Evolutionary conservation across 2,888 invertebrate species (phyloP).

Genomic region (Parnassius orleans): DNA sequence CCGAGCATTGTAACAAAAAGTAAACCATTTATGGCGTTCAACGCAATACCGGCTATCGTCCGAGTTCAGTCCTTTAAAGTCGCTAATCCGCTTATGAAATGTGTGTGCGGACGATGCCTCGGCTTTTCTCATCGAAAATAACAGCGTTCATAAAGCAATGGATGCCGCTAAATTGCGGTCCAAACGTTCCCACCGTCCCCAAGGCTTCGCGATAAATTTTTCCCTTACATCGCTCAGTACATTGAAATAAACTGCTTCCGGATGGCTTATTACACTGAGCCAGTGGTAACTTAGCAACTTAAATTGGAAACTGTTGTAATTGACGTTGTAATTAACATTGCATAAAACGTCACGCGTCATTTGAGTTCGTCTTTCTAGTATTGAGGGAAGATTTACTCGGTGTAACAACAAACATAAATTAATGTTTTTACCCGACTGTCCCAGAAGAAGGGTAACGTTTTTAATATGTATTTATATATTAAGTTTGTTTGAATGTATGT

Average conservation of each 20-base stretch:
- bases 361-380: constrained; percentile 10
- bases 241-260: constrained; percentile 30
- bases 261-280: constrained; percentile 26
- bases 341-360: constrained; percentile 1
- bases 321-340: constrained; percentile 1
- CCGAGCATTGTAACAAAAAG: constrained; percentile 61
- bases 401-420: no score
- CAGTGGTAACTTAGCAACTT: constrained; percentile 8
- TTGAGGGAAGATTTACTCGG: neutral
- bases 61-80: constrained; percentile 63
- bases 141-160: constrained; percentile 39
- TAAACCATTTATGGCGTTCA: constrained; percentile 56
- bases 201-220: constrained; percentile 32
- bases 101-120: constrained; percentile 50
- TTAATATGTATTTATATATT: no score
- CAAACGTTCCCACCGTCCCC: constrained; percentile 31
- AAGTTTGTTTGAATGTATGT: no score
- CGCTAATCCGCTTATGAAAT: constrained; percentile 68
- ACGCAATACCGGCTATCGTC: constrained; percentile 60
- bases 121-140: constrained; percentile 65
- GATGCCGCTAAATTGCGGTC: constrained; percentile 47
- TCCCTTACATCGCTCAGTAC: constrained; percentile 28
- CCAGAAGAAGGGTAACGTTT: no score
- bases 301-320: neutral
- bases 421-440: no score